These are phyloP conservation scores for Phocoena sinus DNA, from an alignment of 2,113 vertebrate species.

Conservation along the genomic window DNA sequence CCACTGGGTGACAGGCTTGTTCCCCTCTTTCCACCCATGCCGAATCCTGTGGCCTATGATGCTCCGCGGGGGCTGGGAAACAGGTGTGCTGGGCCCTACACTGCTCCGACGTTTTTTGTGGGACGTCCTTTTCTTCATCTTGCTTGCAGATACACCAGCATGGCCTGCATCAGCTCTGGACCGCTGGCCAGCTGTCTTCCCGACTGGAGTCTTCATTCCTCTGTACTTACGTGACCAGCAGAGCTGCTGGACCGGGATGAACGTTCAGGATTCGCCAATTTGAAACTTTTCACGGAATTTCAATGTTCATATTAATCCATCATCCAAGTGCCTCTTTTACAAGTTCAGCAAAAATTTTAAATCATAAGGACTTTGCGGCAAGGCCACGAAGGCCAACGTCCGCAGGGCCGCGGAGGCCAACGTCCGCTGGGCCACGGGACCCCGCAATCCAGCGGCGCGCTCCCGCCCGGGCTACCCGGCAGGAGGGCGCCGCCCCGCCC, in stretches of 20 bases:
- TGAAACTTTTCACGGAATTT: neutral
- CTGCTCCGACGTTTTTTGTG: neutral
- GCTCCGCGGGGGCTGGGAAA: neutral
- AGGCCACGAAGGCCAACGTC: neutral
- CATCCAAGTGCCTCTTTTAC: neutral
- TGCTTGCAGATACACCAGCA: neutral
- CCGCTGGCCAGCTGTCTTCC: neutral
- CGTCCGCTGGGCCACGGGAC: fast-evolving
- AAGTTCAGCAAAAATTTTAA: neutral
- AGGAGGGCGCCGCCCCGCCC: neutral
- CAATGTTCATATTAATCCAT: neutral
- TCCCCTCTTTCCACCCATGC: neutral
- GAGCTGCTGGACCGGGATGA: neutral
- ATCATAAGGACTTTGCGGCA: neutral
- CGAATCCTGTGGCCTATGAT: neutral
- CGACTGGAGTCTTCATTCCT: neutral
- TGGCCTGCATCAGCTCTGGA: neutral
- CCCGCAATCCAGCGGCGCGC: neutral
- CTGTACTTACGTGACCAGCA: neutral
- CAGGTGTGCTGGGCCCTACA: neutral
- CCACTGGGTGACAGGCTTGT: neutral
- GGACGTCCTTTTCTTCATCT: neutral
- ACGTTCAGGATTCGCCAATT: neutral
- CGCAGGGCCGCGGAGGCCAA: neutral
- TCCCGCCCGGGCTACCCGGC: fast-evolving